These are phyloP conservation scores for Phalacrocorax carbo DNA, from an alignment of 2,113 vertebrate species.

Conservation along the genomic window DNA sequence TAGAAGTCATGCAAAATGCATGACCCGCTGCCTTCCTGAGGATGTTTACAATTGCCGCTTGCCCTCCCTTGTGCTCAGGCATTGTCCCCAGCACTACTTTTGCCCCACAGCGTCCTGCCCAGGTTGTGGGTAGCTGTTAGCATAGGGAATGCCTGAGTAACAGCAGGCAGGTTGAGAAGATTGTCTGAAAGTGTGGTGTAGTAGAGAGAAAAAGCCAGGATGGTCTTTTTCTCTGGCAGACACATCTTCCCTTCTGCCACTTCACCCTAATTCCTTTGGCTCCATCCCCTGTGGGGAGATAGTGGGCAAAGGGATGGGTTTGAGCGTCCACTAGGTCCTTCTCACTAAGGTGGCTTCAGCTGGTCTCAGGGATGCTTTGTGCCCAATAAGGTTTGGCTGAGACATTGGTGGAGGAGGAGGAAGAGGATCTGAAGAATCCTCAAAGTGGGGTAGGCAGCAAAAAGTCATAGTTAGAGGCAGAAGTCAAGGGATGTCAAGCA, in stretches of 20 bases:
- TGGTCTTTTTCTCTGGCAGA: background rate
- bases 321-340: background rate
- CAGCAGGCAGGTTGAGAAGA: background rate
- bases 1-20: background rate
- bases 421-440: background rate
- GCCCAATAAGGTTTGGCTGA: background rate
- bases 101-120: background rate
- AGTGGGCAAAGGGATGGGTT: background rate
- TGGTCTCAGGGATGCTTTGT: background rate
- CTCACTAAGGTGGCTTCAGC: background rate
- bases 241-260: background rate
- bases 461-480: background rate
- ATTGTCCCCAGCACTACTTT: background rate
- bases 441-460: background rate
- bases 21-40: background rate
- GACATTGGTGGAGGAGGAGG: background rate
- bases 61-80: background rate
- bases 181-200: background rate
- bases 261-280: background rate
- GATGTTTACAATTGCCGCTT: rapidly evolving
- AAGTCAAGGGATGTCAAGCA: background rate
- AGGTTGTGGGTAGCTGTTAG: background rate
- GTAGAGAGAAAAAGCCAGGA: background rate
- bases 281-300: background rate
- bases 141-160: background rate